Evolutionary conservation across 2,113 vertebrate genomes (phyloP).

Genomic region (Xyrauchen texanus): DNA sequence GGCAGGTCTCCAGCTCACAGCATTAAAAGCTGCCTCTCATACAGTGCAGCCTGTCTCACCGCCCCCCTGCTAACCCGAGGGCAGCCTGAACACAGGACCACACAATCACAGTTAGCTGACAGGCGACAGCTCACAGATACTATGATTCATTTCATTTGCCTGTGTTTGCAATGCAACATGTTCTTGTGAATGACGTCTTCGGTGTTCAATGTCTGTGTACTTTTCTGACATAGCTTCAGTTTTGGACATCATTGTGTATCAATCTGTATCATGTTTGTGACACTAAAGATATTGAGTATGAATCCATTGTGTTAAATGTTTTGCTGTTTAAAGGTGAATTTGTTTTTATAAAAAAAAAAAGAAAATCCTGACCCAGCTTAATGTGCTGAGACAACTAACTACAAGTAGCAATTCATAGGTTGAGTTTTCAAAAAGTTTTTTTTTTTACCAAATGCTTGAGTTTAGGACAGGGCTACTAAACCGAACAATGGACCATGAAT

Average conservation of each 20-base stretch:
- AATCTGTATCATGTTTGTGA: background rate
- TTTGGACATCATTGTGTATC: background rate
- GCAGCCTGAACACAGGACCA: background rate
- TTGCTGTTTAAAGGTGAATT: background rate
- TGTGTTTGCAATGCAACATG: background rate
- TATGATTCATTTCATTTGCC: constrained; percentile 21
- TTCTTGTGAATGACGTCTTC: constrained; percentile 3
- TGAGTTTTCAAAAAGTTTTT: no score
- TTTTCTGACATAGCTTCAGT: background rate
- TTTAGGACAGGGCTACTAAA: no score
- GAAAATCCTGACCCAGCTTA: no score
- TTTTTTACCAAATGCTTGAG: no score
- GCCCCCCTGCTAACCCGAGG: background rate
- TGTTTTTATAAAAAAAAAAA: background rate
- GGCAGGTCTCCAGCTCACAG: constrained; percentile 18
- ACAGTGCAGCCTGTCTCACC: background rate
- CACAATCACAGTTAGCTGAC: constrained; percentile 31
- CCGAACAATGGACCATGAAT: no score
- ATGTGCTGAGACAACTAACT: no score
- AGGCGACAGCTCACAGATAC: constrained; percentile 6
- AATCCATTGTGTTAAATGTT: background rate
- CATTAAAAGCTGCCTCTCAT: constrained; percentile 43
- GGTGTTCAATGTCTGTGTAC: background rate
- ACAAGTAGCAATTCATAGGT: no score
- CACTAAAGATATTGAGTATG: background rate